Evolutionary conservation across 1,140 invertebrate genomes (phyloP).

Genomic region (Ceratina japonica): DNA sequence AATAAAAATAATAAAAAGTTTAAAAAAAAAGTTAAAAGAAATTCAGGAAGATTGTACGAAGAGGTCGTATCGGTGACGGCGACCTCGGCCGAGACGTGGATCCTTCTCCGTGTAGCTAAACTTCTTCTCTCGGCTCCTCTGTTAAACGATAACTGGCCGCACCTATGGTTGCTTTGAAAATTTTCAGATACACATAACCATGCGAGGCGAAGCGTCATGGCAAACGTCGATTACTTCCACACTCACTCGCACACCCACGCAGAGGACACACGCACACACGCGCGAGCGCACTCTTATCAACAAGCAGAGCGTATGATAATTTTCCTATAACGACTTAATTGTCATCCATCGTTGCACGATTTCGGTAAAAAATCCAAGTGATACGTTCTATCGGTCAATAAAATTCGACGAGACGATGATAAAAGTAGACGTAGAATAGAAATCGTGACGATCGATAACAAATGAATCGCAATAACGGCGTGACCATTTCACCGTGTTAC

Average conservation of each 20-base stretch:
- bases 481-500: slow-evolving; percentile 54
- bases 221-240: slow-evolving; percentile 74
- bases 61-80: slow-evolving; percentile 14
- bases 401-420: neutral
- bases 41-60: slow-evolving; percentile 23
- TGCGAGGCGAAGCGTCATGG: slow-evolving; percentile 79
- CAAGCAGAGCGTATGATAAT: slow-evolving; percentile 58
- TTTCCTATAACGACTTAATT: slow-evolving; percentile 27
- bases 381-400: neutral
- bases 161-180: slow-evolving; percentile 65
- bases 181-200: slow-evolving; percentile 78
- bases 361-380: neutral
- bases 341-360: neutral
- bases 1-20: neutral
- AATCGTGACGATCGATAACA: slow-evolving; percentile 8
- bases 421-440: neutral
- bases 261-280: slow-evolving; percentile 61
- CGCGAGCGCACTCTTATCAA: slow-evolving; percentile 66
- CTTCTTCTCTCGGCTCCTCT: slow-evolving; percentile 7
- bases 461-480: slow-evolving; percentile 46
- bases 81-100: neutral
- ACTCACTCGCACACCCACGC: slow-evolving; percentile 71
- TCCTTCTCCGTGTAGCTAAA: neutral
- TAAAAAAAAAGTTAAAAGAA: slow-evolving; percentile 7
- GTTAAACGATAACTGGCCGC: neutral